phyloP scores from a whole-genome alignment of 2,797 vertebrate species.

The Hydrolagus colliei region DNA sequence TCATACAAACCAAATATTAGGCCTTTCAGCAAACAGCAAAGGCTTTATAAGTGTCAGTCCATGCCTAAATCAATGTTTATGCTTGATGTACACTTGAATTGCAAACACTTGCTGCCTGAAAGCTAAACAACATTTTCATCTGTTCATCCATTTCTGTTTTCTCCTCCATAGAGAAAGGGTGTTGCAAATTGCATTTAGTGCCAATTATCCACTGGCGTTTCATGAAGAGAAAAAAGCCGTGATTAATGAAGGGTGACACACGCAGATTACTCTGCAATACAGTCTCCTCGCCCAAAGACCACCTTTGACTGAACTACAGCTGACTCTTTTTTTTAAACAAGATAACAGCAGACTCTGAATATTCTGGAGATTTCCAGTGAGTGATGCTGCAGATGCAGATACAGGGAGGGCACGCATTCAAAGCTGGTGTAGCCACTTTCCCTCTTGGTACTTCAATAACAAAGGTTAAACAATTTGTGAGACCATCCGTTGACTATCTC shows the following conservation, averaged over 20 bases:
- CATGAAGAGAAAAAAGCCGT: constrained; percentile 60
- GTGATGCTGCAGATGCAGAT: constrained; percentile 48
- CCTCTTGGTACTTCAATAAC: constrained; percentile 63
- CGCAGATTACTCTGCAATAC: constrained; percentile 55
- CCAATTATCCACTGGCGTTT: constrained; percentile 67
- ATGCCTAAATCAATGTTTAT: constrained; percentile 70
- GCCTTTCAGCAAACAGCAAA: constrained; percentile 53
- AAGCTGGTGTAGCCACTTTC: constrained; percentile 57
- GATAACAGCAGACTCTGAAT: constrained; percentile 55
- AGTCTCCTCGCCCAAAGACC: constrained; percentile 50
- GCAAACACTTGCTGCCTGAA: constrained; percentile 64
- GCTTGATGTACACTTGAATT: constrained; percentile 64
- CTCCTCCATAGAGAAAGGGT: constrained; percentile 53
- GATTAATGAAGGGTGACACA: constrained; percentile 76
- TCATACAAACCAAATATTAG: constrained; percentile 51
- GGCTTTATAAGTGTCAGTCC: constrained; percentile 58
- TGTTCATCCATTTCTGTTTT: constrained; percentile 59
- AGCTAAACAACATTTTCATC: constrained; percentile 66
- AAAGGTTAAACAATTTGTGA: constrained; percentile 51
- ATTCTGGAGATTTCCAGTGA: constrained; percentile 50
- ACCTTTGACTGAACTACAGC: constrained; percentile 49
- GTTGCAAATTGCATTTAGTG: constrained; percentile 63
- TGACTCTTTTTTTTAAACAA: constrained; percentile 56
- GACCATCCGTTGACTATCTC: too few relatives aligned
- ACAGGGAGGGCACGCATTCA: constrained; percentile 58